Base-by-base conservation (phyloP, 2,797 vertebrate species). In the Eulemur coronatus region DNA sequence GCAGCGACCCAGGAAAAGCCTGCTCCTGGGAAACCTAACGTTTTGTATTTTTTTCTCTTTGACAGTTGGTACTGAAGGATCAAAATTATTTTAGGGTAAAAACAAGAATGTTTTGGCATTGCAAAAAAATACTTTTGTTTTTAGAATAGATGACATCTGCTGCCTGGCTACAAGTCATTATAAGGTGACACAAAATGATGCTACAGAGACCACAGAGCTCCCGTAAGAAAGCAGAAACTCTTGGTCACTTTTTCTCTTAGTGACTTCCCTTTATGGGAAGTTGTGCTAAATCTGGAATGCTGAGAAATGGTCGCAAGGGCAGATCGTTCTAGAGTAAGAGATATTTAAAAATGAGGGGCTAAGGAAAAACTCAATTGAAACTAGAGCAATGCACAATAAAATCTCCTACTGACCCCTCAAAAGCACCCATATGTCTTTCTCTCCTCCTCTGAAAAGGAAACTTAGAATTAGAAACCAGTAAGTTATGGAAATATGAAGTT, bases 41-140 rank as follows among this genome's bases (percentile, higher is more conserved):
- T 65, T 96, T 72, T 84, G 1, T 73, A 18, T 78, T 30, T 80
- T 81, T 84, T 85, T 79, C 35, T 89, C 33, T 33, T 69, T 72
- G n/a, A 28, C 14, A 78, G n/a, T 81, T 96, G 61, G 18, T 86
- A 20, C 13, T 43, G 15, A 63, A 95, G 75, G 18, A 92, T 86
- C 90, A 65, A 85, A 86, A 43, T 89, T 75, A 85, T 96, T 43
- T 97, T 94, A 48, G 82, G 26, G 15, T 70, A 43, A 96, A 96
- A 91, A 46, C 17, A 91, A 28, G 28, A 96, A 57, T 55, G 35
- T 61, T 33, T 85, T 52, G 75, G 4, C n/a, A 33, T 57, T 69
- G 7, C 65, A 89, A 80, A 95, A 90, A 75, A 28, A 82, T 75
- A 20, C 17, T 57, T 95, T 84, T 94, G 35, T 57, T 88, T 20